A percentile compares a stretch with the other conserved stretches of the same genome.
These are phyloP conservation scores for Oscheius onirici DNA, from an alignment of 2,888 invertebrate species.

Conservation along the genomic window DNA sequence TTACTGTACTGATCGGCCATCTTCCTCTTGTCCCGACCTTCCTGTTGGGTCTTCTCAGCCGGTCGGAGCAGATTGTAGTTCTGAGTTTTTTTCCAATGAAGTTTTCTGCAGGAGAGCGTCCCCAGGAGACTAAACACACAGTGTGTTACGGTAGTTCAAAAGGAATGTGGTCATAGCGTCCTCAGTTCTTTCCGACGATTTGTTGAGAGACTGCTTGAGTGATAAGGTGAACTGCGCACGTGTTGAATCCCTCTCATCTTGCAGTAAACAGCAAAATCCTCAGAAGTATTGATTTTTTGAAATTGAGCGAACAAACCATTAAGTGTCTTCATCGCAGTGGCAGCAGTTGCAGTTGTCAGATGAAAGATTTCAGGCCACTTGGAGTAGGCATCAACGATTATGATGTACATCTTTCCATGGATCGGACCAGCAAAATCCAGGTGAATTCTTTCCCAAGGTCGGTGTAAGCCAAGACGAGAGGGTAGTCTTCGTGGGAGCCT, in stretches of 20 bases:
- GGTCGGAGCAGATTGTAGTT: neutral
- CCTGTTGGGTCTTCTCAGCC: neutral
- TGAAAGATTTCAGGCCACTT: constrained; percentile 73
- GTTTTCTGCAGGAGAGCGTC: neutral
- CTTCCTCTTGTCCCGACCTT: neutral
- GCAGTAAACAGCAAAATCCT: neutral
- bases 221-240: constrained; percentile 39
- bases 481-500: constrained; percentile 46
- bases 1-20: constrained; percentile 33
- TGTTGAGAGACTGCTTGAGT: constrained; percentile 33
- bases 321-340: constrained; percentile 28
- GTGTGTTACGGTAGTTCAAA: neutral
- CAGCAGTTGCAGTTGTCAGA: constrained; percentile 26
- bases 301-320: constrained; percentile 33
- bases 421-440: constrained; percentile 70
- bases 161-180: neutral
- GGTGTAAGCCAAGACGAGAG: constrained; percentile 65
- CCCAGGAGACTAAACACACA: too few species aligned
- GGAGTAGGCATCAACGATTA: constrained; percentile 72
- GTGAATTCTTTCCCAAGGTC: constrained; percentile 72
- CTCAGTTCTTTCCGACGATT: neutral
- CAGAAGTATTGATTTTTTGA: constrained; percentile 39
- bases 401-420: constrained; percentile 52
- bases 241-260: neutral
- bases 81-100: constrained; percentile 9